Evolutionary conservation across 2,797 vertebrate species (phyloP).

Genomic region (Acropternis orthonyx): DNA sequence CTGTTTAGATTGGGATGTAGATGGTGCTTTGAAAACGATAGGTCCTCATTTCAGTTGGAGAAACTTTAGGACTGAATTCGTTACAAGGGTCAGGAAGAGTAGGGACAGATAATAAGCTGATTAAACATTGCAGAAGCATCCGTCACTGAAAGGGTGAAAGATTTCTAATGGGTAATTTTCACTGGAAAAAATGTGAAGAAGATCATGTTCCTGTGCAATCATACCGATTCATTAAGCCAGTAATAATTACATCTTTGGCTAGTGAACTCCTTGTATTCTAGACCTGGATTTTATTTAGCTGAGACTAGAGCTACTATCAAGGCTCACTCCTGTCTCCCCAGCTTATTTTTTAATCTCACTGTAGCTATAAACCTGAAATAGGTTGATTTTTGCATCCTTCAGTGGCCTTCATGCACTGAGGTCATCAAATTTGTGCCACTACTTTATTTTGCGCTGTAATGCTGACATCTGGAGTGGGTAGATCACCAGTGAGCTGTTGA

Average conservation of each 20-base stretch:
- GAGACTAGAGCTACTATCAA: not conserved
- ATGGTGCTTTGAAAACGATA: not conserved
- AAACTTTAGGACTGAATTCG: not conserved
- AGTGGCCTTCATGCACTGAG: not conserved
- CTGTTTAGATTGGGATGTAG: not conserved
- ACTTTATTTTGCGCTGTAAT: not conserved
- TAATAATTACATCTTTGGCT: not conserved
- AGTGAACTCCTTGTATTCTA: not conserved
- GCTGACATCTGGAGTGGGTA: not conserved
- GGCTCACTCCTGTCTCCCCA: not conserved
- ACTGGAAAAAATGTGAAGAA: not conserved
- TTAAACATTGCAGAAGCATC: not conserved
- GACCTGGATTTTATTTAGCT: not conserved
- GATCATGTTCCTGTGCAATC: not conserved
- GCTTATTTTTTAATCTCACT: not conserved
- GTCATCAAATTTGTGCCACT: not conserved
- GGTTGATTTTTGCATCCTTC: not conserved
- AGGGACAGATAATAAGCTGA: not conserved
- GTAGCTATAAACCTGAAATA: not conserved
- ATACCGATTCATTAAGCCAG: not conserved
- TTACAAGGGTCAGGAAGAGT: not conserved
- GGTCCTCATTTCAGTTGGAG: not conserved
- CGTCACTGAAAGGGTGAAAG: not conserved
- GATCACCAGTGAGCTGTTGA: not conserved
- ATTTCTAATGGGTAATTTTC: not conserved